Conservation (phyloP, 2,113 vertebrate genomes). For the Eulemur macaco region DNA sequence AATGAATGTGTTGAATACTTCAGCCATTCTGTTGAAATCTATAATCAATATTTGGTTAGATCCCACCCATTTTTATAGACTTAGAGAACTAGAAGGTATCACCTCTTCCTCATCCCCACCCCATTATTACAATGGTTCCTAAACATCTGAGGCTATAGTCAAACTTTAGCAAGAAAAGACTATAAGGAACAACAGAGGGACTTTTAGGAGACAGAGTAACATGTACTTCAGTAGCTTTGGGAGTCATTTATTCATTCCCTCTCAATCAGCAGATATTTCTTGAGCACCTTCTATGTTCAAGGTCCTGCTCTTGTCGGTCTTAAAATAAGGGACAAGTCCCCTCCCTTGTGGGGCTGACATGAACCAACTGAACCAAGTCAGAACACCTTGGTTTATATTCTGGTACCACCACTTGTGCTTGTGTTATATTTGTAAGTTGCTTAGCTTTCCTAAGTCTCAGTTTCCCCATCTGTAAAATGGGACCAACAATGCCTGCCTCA, state of each 20-base stretch:
- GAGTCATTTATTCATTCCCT: background rate
- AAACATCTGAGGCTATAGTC: background rate
- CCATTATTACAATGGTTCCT: background rate
- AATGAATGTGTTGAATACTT: background rate
- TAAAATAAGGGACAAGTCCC: background rate
- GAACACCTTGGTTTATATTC: background rate
- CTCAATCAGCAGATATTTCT: background rate
- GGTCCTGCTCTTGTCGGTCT: too few relatives aligned
- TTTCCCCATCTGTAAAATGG: conserved; percentile 1
- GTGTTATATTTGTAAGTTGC: background rate
- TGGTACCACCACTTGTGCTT: background rate
- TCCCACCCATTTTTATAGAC: background rate
- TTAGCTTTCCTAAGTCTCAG: background rate
- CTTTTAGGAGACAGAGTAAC: background rate
- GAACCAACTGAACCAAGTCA: background rate
- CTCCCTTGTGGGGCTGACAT: background rate
- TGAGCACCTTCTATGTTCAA: background rate
- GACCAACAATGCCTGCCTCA: background rate
- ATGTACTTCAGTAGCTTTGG: background rate
- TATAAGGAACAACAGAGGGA: background rate
- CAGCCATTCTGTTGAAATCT: background rate
- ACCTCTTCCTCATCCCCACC: background rate
- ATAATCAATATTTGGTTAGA: background rate
- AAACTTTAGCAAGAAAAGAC: background rate
- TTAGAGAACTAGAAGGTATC: background rate